Base-by-base conservation (phyloP, 2,797 vertebrate species). In the Syncerus caffer region DNA sequence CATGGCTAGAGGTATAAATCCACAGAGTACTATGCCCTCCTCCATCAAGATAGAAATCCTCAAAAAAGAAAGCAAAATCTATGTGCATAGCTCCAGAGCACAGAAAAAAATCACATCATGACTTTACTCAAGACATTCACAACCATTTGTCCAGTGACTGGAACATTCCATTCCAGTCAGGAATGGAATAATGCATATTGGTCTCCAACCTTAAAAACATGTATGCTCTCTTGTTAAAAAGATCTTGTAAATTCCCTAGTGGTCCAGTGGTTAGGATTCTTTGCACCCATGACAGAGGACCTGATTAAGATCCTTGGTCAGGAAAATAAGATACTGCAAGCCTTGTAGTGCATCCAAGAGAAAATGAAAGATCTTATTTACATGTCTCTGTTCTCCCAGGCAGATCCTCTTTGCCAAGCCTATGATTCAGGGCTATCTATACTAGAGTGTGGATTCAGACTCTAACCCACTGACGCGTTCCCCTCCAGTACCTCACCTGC, bases 401-500 rank as follows among this genome's bases (percentile, higher is more conserved):
- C 12, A 15, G 23, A 23, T 67, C 62, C 16, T 27, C 11, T 29
- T 2, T 6, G 45, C 4, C 19, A 42, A n/a, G 34, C 7, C 50
- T 21, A 15, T 3, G 4, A 29, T 45, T 90, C 45, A 14, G 10
- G 15, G n/a, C 21, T 89, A 1, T 38, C 7, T 82, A 29, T 29
- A 29, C 31, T 34, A 82, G 29, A 57, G 38, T 0, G 1, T n/a
- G 34, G 29, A 21, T 7, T 4, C 1, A 3, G 5, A 16, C 27
- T 19, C 25, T 42, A 16, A 21, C n/a, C 78, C 9, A 0, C 62
- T 6, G 27, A 19, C 14, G 7, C 16, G 6, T 25, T 12, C 71
- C 23, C 7, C 4, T 8, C 55, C 19, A 31, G n/a, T 25, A 16
- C 16, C 42, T 55, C 6, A 53, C 8, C n/a, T 7, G 19, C 67